Evolutionary conservation across 2,797 vertebrate genomes (phyloP).

Genomic region (Pangasius larnaudii): DNA sequence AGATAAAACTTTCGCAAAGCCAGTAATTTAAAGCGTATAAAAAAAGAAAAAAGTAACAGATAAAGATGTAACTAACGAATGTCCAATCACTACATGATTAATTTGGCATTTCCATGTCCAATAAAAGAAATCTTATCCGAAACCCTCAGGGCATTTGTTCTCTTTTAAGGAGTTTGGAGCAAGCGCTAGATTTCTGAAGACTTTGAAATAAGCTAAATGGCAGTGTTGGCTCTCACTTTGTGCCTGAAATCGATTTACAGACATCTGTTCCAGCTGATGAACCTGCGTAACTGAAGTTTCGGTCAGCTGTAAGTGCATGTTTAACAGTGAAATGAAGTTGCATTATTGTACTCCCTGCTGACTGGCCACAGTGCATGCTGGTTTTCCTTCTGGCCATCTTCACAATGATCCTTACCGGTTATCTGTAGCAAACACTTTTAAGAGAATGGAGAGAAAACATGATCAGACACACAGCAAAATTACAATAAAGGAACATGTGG

Average conservation of each 20-base stretch:
- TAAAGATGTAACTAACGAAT: background rate
- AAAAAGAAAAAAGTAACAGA: background rate
- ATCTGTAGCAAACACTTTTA: constrained; percentile 66
- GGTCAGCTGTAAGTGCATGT: background rate
- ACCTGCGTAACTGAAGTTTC: background rate
- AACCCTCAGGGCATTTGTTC: background rate
- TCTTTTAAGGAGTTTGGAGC: background rate
- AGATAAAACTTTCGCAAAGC: background rate
- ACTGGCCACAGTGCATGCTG: too few relatives aligned
- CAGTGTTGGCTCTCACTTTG: background rate
- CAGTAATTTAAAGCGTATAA: background rate
- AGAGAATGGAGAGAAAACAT: background rate
- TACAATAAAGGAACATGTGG: background rate
- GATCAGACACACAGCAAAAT: background rate
- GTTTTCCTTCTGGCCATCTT: constrained; percentile 1
- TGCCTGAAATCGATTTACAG: background rate
- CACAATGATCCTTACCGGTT: constrained; percentile 33
- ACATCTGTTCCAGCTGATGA: background rate
- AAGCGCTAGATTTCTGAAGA: background rate
- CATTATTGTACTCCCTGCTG: background rate
- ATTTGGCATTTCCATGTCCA: background rate
- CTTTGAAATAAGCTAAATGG: background rate
- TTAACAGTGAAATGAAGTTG: background rate
- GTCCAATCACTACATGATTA: background rate
- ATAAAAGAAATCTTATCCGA: background rate